Conservation (phyloP, 2,888 invertebrate species). For the Drosophila niveifrons region DNA sequence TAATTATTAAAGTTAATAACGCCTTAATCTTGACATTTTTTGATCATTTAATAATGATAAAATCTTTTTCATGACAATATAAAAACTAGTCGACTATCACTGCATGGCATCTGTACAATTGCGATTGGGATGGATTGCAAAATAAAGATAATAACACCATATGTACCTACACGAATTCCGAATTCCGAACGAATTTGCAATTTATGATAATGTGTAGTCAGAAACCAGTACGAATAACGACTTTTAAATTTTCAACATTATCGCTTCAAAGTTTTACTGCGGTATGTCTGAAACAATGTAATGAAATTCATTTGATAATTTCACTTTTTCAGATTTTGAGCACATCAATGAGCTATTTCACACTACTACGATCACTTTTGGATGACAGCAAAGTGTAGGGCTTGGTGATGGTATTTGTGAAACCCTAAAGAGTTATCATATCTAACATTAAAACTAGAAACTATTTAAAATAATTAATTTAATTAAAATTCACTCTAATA, state of each 20-base stretch:
- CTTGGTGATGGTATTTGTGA: too few species aligned
- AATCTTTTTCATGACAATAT: neutral
- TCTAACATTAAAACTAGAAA: too few species aligned
- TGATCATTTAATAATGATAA: too few species aligned
- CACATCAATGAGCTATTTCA: slow-evolving; percentile 85
- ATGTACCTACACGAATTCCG: slow-evolving; percentile 52
- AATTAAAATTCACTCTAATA: too few species aligned
- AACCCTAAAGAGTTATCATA: too few species aligned
- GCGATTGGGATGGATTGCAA: slow-evolving; percentile 80
- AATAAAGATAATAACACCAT: neutral
- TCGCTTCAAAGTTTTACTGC: slow-evolving; percentile 84
- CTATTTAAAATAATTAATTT: too few species aligned
- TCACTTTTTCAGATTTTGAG: slow-evolving; percentile 78
- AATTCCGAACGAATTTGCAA: slow-evolving; percentile 72
- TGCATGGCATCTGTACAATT: slow-evolving; percentile 78
- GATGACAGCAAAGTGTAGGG: slow-evolving; percentile 39
- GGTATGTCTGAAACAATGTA: slow-evolving; percentile 51
- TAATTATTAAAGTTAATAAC: too few species aligned
- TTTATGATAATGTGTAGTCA: slow-evolving; percentile 84
- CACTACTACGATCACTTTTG: slow-evolving; percentile 82
- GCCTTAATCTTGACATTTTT: too few species aligned
- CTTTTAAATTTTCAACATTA: slow-evolving; percentile 84
- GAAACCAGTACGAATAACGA: slow-evolving; percentile 82
- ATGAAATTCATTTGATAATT: neutral
- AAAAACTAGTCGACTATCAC: slow-evolving; percentile 74